phyloP scores from a whole-genome alignment of 2,888 invertebrate species.

The Peribatodes rhomboidaria region DNA sequence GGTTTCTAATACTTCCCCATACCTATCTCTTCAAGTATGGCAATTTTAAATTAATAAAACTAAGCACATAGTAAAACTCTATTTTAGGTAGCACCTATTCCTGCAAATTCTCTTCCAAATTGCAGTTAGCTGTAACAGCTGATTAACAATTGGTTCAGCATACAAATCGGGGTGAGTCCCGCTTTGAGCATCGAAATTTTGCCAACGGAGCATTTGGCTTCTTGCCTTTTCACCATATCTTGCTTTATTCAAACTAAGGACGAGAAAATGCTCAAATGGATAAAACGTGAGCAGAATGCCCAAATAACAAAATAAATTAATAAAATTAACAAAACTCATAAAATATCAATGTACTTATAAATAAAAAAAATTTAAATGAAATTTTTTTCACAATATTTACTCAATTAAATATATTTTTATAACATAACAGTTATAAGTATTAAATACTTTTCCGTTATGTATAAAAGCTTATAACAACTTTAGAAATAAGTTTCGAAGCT shows the following conservation, averaged over 20 bases:
- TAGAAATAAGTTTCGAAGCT: too few species aligned
- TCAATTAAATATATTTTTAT: too few species aligned
- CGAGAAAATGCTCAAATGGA: background rate
- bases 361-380: too few species aligned
- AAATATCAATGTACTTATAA: too few species aligned
- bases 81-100: background rate
- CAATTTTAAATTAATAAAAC: too few species aligned
- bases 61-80: background rate
- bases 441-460: too few species aligned
- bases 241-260: constrained; percentile 1
- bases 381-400: too few species aligned
- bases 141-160: constrained; percentile 35
- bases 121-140: constrained; percentile 22
- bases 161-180: constrained; percentile 20
- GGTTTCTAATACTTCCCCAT: too few species aligned
- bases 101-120: constrained; percentile 6
- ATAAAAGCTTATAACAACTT: too few species aligned
- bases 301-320: background rate
- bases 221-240: constrained; percentile 16
- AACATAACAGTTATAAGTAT: too few species aligned
- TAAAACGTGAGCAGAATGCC: background rate
- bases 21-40: too few species aligned
- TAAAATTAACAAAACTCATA: background rate
- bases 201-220: constrained; percentile 28
- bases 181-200: constrained; percentile 11